A percentile compares a stretch with the other conserved stretches of the same genome.
Conservation (phyloP, 2,888 invertebrate genomes). For the Punctoribates punctum region DNA sequence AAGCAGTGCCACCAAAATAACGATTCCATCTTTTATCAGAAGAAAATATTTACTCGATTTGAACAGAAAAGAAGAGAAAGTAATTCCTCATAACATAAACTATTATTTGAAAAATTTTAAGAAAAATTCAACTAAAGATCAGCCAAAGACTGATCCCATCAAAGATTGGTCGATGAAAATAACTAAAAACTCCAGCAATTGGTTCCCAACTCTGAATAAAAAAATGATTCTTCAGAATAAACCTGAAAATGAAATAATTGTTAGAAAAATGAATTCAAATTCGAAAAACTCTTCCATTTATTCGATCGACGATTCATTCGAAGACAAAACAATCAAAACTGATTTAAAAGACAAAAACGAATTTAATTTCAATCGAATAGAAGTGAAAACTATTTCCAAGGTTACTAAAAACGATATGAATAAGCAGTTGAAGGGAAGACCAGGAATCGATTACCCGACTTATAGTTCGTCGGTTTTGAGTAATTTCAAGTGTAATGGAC, state of each 20-base stretch:
- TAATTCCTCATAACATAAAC: neutral
- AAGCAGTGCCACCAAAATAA: neutral
- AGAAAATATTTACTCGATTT: constrained; percentile 2
- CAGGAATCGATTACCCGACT: neutral
- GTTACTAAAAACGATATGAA: neutral
- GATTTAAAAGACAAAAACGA: neutral
- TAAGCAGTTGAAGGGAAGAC: neutral
- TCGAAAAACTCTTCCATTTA: neutral
- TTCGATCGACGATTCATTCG: neutral
- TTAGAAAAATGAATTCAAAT: neutral
- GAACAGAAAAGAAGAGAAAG: neutral
- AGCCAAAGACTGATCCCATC: neutral
- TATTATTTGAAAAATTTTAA: neutral
- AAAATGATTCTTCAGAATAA: neutral
- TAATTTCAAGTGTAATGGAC: neutral
- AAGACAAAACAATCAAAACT: neutral
- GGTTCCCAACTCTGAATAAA: neutral
- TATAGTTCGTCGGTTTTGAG: constrained; percentile 3
- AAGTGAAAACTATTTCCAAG: neutral
- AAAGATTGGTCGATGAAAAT: neutral
- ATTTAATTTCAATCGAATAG: neutral
- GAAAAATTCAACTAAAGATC: neutral
- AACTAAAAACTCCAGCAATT: neutral
- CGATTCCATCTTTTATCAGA: neutral
- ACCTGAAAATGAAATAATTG: neutral